phyloP scores from a whole-genome alignment of 1,140 invertebrate species.

The Bursaphelenchus mucronatus region DNA sequence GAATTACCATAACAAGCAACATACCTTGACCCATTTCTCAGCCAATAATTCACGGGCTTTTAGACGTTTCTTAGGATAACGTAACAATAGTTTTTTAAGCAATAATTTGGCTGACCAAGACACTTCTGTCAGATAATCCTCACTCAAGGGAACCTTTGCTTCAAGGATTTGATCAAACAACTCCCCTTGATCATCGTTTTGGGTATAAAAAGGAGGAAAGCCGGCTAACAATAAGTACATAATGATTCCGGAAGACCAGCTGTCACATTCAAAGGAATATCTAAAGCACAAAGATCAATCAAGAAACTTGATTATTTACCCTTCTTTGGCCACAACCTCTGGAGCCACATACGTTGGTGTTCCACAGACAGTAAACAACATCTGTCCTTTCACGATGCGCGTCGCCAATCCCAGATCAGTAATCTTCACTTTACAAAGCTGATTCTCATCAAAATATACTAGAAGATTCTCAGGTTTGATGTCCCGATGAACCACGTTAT shows the following conservation, averaged over 20 bases:
- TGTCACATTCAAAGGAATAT: conserved; percentile 15
- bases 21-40: conserved; percentile 19
- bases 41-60: conserved; percentile 12
- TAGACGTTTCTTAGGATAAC: conserved; percentile 9
- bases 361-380: conserved; percentile 22
- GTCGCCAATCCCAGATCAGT: conserved; percentile 18
- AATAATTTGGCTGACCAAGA: conserved; percentile 15
- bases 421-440: not conserved
- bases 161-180: conserved; percentile 19
- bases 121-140: conserved; percentile 2
- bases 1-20: not conserved
- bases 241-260: conserved; percentile 14
- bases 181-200: conserved; percentile 18
- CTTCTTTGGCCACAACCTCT: conserved; percentile 18
- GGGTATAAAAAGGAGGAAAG: conserved; percentile 18
- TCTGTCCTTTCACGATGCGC: not conserved
- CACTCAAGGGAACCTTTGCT: conserved; percentile 8
- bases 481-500: conserved; percentile 11
- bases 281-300: conserved; percentile 9
- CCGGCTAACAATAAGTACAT: conserved; percentile 19
- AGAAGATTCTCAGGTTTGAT: conserved; percentile 9
- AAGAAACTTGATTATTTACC: conserved; percentile 1
- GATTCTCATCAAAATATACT: conserved; percentile 16
- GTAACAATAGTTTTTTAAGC: not conserved
- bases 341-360: conserved; percentile 19